phyloP scores from a whole-genome alignment of 2,797 vertebrate genomes.

The Brachyrhaphis roseni region DNA sequence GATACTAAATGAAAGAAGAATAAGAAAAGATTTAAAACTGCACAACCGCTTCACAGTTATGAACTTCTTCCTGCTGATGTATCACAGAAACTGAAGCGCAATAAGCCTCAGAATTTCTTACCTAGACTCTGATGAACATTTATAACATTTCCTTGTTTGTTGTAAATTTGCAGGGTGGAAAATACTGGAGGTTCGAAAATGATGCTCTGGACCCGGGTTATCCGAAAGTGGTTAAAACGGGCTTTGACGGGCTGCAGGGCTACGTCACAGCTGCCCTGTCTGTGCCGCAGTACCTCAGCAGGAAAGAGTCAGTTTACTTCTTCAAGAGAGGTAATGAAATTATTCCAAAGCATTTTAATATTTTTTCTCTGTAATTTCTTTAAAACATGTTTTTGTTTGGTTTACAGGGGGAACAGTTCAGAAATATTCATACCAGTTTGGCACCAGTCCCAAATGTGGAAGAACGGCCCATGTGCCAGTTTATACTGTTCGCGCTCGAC shows the following conservation, averaged over 20 bases:
- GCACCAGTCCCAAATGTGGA: constrained; percentile 79
- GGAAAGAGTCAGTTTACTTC: constrained; percentile 92
- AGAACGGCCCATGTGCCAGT: constrained; percentile 68
- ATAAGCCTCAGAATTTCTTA: not conserved
- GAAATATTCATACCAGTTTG: constrained; percentile 88
- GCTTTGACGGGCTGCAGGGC: constrained; percentile 89
- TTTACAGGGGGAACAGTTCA: constrained; percentile 87
- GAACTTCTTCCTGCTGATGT: not conserved
- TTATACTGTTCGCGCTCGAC: constrained; percentile 59
- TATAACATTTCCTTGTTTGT: not conserved
- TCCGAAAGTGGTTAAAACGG: constrained; percentile 83
- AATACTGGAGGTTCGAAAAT: constrained; percentile 95
- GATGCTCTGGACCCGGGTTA: constrained; percentile 85
- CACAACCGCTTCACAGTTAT: not conserved
- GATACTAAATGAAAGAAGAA: not conserved
- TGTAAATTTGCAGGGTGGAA: constrained; percentile 75
- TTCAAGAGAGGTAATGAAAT: constrained; percentile 90
- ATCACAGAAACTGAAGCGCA: not conserved
- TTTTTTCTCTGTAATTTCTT: not conserved
- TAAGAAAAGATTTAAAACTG: not conserved
- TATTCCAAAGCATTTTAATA: not conserved
- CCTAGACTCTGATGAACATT: not conserved
- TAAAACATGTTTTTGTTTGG: not conserved
- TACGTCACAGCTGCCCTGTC: constrained; percentile 90
- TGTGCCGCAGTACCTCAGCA: constrained; percentile 82